Evolutionary conservation across 2,888 invertebrate genomes (phyloP), one percentile per base, ranked within the genome.

Genomic region (Temnothorax unifasciatus): DNA sequence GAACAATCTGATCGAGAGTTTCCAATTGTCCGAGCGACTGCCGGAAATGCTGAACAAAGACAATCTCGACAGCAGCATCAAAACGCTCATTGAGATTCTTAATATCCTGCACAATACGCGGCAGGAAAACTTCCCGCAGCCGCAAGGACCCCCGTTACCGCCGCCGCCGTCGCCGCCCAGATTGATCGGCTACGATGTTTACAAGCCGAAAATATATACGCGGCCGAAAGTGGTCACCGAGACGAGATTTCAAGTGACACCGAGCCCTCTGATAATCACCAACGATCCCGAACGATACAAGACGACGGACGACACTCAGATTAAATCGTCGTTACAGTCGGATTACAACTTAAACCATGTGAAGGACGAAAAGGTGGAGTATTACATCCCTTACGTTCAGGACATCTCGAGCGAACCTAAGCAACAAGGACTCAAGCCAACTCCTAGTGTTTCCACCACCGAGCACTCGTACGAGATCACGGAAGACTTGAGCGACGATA

Each of bases 1-100:
- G 57, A 95, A 96, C 0, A 96, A 97, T 87, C 96, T 98, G 86
- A 92, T 97, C 57, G 97, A 97, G 92, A 97, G 97, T 83, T 95
- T 98, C 44, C 97, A 97, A 94, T 95, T 97, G 25, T 96, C 97
- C 90, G 97, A 97, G 94, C 96, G 97, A 64, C 95, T 98, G 89
- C 98, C 98, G 0, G 97, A 97, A 89, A 97, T 96, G 11, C 95
- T 98, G 41, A 97, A 97, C 5, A 96, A 96, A 76, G 97, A 97
- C 88, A 98, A 98, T 91, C 96, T 98, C 66, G 97, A 97, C 90
- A 96, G 97, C 85, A 98, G 97, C 69, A 97, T 98, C 86, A 96
- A 96, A 92, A 98, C 97, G 0, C 95, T 98, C 83, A 96, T 98
- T 18, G 97, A 97, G 93, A 97, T 98, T 84, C 95, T 98, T 71